These are phyloP conservation scores for Merops nubicus DNA, from an alignment of 2,113 vertebrate species.

Conservation along the genomic window DNA sequence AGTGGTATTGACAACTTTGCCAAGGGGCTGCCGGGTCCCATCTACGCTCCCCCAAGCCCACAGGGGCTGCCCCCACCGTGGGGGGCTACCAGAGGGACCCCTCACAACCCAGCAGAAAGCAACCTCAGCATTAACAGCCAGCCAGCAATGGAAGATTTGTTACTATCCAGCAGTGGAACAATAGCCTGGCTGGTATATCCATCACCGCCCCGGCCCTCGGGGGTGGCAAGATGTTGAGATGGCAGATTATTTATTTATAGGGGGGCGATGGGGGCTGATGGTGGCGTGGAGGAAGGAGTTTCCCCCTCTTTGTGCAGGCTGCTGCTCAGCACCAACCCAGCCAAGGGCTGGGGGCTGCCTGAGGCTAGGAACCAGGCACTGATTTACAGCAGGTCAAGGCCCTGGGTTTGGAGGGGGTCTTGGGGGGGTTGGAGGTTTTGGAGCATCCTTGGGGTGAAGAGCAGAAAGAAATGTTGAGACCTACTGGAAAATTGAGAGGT, in stretches of 20 bases:
- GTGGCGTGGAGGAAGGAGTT: background rate
- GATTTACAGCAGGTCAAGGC: background rate
- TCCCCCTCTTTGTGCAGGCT: background rate
- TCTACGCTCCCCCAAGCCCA: background rate
- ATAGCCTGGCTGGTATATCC: slow-evolving; percentile 23
- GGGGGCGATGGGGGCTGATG: background rate
- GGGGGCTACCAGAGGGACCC: background rate
- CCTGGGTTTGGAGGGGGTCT: no score
- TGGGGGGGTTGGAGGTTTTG: no score
- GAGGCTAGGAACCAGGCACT: background rate
- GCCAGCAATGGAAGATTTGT: slow-evolving; percentile 44
- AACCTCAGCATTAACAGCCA: background rate
- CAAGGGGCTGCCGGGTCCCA: background rate
- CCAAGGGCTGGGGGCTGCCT: background rate
- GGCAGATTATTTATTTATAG: slow-evolving; percentile 22
- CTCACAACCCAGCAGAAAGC: background rate
- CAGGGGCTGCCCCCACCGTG: background rate
- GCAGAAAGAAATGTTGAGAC: background rate
- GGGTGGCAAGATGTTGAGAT: background rate
- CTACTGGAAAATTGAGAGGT: background rate
- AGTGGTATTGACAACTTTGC: background rate
- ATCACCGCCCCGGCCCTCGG: background rate
- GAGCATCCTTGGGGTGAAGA: background rate
- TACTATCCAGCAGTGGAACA: slow-evolving; percentile 40
- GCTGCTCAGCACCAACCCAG: fast-evolving